Conservation (phyloP, 2,113 vertebrate genomes). For the Ciconia maguari region DNA sequence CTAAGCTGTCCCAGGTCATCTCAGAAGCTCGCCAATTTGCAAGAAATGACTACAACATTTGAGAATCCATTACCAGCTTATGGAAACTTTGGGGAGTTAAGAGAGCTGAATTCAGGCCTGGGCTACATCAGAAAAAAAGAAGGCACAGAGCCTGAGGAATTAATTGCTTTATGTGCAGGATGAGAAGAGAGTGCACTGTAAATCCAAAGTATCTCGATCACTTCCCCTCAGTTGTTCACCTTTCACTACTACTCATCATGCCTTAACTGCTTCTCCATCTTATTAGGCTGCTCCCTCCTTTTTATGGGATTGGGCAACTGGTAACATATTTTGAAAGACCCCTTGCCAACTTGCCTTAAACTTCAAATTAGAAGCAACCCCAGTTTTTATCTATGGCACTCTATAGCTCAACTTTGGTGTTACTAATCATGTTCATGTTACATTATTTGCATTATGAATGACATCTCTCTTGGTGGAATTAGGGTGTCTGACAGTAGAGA, state of each 20-base stretch:
- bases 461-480: neutral
- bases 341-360: neutral
- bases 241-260: neutral
- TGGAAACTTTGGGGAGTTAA: neutral
- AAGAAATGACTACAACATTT: neutral
- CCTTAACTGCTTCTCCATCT: neutral
- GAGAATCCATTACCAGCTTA: neutral
- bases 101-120: neutral
- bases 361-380: neutral
- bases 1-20: neutral
- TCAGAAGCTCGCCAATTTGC: neutral
- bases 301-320: neutral
- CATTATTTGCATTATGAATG: neutral
- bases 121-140: neutral
- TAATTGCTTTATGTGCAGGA: neutral
- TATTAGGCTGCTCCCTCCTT: neutral
- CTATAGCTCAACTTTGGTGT: neutral
- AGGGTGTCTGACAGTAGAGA: fast-evolving
- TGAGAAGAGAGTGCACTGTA: neutral
- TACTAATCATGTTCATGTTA: neutral
- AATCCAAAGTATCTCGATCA: neutral
- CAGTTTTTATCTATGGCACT: neutral
- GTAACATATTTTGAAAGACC: neutral
- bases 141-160: neutral
- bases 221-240: neutral